Evolutionary conservation across 2,797 vertebrate genomes (phyloP).

Genomic region (Macropodus opercularis): DNA sequence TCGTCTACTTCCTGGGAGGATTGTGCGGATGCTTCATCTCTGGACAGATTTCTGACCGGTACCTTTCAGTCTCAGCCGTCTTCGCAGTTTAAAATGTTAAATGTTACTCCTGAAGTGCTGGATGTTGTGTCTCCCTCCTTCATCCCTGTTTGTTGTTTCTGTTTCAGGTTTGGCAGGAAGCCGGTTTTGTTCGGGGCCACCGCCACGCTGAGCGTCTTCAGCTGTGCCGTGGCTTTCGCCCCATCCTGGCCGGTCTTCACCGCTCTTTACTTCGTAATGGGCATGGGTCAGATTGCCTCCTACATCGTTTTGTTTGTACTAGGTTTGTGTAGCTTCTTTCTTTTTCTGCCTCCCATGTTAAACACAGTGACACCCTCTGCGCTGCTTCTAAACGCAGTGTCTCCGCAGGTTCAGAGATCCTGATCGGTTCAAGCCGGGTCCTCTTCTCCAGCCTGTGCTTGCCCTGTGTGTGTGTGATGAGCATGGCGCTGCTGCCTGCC

Average conservation of each 20-base stretch:
- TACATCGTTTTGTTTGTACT: constrained; percentile 56
- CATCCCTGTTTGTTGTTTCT: constrained; percentile 6
- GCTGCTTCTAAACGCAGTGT: not conserved
- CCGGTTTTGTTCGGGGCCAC: constrained; percentile 50
- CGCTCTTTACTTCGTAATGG: constrained; percentile 51
- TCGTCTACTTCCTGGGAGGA: constrained; percentile 61
- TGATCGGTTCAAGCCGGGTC: constrained; percentile 39
- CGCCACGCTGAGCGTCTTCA: constrained; percentile 37
- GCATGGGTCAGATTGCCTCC: constrained; percentile 50
- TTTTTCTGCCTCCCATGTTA: too few relatives aligned
- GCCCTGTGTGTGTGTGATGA: not conserved
- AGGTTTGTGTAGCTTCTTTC: constrained; percentile 36
- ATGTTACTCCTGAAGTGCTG: not conserved
- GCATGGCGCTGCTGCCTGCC: constrained; percentile 38
- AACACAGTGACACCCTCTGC: too few relatives aligned
- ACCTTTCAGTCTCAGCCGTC: constrained; percentile 10
- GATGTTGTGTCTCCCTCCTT: too few relatives aligned
- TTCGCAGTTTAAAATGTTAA: too few relatives aligned
- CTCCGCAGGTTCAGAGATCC: constrained; percentile 62
- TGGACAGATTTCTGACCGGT: constrained; percentile 67
- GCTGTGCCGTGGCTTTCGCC: constrained; percentile 29
- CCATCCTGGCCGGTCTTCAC: constrained; percentile 57
- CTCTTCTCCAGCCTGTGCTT: constrained; percentile 45
- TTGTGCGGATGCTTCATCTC: constrained; percentile 53
- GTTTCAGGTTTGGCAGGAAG: constrained; percentile 65